Percentiles rank a stretch among this genome's conserved stretches.
Evolutionary conservation across 2,888 invertebrate genomes (phyloP).

Genomic region (Lamellibrachia satsuma): DNA sequence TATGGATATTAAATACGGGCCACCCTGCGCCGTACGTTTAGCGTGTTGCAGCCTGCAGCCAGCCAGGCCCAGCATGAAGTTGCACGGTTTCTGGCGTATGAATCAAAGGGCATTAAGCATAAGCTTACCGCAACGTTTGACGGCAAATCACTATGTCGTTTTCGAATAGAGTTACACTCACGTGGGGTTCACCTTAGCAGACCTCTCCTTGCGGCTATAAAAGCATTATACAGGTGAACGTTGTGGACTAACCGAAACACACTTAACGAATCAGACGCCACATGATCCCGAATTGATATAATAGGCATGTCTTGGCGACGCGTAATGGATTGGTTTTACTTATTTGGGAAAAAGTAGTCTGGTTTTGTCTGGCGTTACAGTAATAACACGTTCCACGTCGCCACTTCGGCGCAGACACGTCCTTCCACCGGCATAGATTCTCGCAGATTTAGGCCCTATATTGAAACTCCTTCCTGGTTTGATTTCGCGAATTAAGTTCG

Average conservation of each 20-base stretch:
- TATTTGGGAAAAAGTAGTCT: not conserved
- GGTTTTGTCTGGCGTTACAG: not conserved
- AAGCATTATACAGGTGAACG: not conserved
- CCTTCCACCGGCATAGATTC: too few relatives aligned
- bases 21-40: not conserved
- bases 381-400: too few relatives aligned
- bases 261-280: not conserved
- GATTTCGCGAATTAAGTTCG: too few relatives aligned
- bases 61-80: not conserved
- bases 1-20: not conserved
- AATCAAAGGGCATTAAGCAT: slow-evolving; percentile 6
- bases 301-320: not conserved
- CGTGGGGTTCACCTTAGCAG: not conserved
- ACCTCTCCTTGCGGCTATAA: not conserved
- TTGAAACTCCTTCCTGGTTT: too few relatives aligned
- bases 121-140: not conserved
- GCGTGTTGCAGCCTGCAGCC: not conserved
- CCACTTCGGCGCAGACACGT: too few relatives aligned
- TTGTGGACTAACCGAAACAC: not conserved
- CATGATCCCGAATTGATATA: not conserved
- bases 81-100: not conserved
- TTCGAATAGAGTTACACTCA: not conserved
- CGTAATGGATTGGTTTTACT: not conserved
- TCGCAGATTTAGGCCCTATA: too few relatives aligned
- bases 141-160: not conserved